A percentile compares a stretch with the other conserved stretches of the same genome.
Evolutionary conservation across 2,888 invertebrate species (phyloP).

Genomic region (Drosophila helvetica): DNA sequence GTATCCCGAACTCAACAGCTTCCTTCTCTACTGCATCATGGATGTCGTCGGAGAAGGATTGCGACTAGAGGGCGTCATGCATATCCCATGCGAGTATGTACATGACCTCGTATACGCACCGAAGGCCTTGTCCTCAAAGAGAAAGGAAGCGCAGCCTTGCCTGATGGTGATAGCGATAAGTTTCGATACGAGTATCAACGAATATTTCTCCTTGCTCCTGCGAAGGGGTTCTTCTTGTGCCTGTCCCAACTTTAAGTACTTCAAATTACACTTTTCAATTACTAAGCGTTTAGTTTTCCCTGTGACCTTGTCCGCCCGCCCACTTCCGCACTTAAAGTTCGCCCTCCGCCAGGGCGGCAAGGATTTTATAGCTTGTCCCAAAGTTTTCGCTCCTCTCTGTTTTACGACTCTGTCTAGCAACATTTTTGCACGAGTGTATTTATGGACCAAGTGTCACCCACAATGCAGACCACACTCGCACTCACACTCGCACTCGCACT

Average conservation of each 20-base stretch:
- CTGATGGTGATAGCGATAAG: background rate
- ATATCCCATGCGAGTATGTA: too few species aligned
- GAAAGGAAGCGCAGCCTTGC: background rate
- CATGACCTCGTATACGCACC: too few species aligned
- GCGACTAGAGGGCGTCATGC: too few species aligned
- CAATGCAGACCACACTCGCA: slow-evolving; percentile 57
- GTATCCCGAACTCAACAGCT: too few species aligned
- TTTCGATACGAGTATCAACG: background rate
- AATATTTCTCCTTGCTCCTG: background rate
- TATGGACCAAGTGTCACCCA: slow-evolving; percentile 69
- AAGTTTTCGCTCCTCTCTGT: slow-evolving; percentile 35
- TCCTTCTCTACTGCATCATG: too few species aligned
- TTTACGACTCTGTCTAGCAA: slow-evolving; percentile 63
- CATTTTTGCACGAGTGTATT: slow-evolving; percentile 67
- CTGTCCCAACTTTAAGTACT: slow-evolving; percentile 42
- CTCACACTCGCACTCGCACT: slow-evolving; percentile 13
- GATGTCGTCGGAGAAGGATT: too few species aligned
- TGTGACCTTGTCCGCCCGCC: slow-evolving; percentile 21
- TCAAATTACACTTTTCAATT: slow-evolving; percentile 46
- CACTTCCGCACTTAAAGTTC: slow-evolving; percentile 34
- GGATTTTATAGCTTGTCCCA: slow-evolving; percentile 49
- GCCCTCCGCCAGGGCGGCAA: slow-evolving; percentile 17
- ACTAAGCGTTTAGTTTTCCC: slow-evolving; percentile 40
- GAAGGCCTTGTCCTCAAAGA: too few species aligned
- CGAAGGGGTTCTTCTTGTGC: background rate